These are phyloP conservation scores for Meandrusa payeni DNA, from an alignment of 2,888 invertebrate genomes.

Conservation along the genomic window DNA sequence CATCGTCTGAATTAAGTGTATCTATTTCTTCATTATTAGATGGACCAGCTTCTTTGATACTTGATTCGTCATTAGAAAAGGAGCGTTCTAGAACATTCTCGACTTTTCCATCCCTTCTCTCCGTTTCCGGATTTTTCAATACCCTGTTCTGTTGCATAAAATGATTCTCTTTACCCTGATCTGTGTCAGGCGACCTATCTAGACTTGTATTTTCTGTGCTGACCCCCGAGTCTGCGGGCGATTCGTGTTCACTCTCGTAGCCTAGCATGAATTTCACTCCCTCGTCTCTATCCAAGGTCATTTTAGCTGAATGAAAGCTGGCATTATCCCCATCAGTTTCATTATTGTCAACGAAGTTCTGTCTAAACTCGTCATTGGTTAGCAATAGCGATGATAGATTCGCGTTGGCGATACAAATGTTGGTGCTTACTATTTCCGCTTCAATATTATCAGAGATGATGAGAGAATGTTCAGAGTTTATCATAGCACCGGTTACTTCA, in stretches of 20 bases:
- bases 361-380: constrained; percentile 70
- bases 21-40: constrained; percentile 48
- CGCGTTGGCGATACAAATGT: constrained; percentile 83
- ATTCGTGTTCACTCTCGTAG: constrained; percentile 73
- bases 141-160: constrained; percentile 72
- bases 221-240: constrained; percentile 83
- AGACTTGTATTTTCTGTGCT: constrained; percentile 87
- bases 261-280: constrained; percentile 72
- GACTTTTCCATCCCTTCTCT: constrained; percentile 39
- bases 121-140: constrained; percentile 51
- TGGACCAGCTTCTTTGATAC: constrained; percentile 67
- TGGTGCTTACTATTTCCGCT: constrained; percentile 62
- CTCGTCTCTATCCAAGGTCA: constrained; percentile 51
- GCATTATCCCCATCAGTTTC: constrained; percentile 46
- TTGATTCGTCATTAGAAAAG: constrained; percentile 50
- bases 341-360: constrained; percentile 51
- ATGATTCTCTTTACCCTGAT: constrained; percentile 61
- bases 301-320: constrained; percentile 63
- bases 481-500: constrained; percentile 44
- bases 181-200: constrained; percentile 82
- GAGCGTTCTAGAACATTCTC: constrained; percentile 55
- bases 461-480: constrained; percentile 56
- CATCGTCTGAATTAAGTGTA: constrained; percentile 52
- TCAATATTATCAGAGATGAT: constrained; percentile 69
- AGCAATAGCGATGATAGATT: constrained; percentile 81